Percentiles rank a stretch among this genome's conserved stretches.
These are phyloP conservation scores for Morone saxatilis DNA, from an alignment of 2,113 vertebrate genomes.

Conservation along the genomic window DNA sequence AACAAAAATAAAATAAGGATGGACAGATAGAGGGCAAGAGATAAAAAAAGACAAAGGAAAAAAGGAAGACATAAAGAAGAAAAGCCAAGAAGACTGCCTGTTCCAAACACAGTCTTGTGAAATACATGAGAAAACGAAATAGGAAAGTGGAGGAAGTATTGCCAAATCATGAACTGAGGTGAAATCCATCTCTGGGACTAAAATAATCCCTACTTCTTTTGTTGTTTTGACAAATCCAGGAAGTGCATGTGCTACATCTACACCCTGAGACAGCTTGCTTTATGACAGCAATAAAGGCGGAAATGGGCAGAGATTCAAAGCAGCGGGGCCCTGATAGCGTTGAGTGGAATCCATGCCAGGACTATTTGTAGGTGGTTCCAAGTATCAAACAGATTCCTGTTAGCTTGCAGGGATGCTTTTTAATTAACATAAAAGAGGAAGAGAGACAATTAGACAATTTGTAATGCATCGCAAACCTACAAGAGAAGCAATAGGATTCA, in stretches of 20 bases:
- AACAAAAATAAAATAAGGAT: background rate
- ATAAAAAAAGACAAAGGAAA: background rate
- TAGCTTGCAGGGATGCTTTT: slow-evolving; percentile 69
- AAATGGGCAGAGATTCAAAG: slow-evolving; percentile 76
- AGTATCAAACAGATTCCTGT: slow-evolving; percentile 69
- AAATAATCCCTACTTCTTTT: slow-evolving; percentile 49
- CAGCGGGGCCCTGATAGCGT: slow-evolving; percentile 55
- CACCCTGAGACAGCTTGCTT: slow-evolving; percentile 53
- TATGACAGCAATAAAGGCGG: slow-evolving; percentile 70
- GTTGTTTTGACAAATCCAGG: slow-evolving; percentile 64
- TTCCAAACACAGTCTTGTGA: slow-evolving; percentile 37
- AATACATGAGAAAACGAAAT: slow-evolving; percentile 37
- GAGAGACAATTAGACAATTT: slow-evolving; percentile 68
- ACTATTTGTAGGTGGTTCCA: slow-evolving; percentile 70
- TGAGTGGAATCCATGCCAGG: slow-evolving; percentile 63
- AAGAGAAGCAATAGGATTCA: slow-evolving; percentile 8
- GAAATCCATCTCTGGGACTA: slow-evolving; percentile 52
- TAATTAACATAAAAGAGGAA: slow-evolving; percentile 76
- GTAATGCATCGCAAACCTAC: slow-evolving; percentile 37
- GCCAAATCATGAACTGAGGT: slow-evolving; percentile 58
- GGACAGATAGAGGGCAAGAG: background rate
- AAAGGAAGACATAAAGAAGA: background rate
- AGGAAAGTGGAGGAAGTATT: slow-evolving; percentile 40
- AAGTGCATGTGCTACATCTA: slow-evolving; percentile 54
- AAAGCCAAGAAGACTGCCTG: background rate